Base-by-base conservation (phyloP, 2,113 vertebrate genomes). In the Rhipidura dahli region DNA sequence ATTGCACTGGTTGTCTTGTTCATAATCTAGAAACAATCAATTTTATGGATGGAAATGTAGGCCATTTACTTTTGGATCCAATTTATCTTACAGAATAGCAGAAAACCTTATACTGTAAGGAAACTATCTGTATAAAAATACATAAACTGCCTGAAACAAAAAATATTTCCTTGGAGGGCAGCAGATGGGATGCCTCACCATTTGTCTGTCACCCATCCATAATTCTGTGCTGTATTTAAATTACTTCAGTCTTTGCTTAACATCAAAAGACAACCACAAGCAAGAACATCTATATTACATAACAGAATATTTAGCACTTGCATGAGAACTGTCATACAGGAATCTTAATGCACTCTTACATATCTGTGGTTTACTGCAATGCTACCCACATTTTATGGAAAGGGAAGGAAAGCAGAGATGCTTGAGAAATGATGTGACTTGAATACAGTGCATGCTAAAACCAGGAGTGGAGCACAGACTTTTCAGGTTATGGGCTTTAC, bases 221-320 rank as follows among this genome's bases (percentile, higher is more conserved):
- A 94, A 90, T 63, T 96, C 71, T 90, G 82, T 77, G 39, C 75
- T 80, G 15, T 65, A 71, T 83, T 94, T 88, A 91, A 77, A 69
- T 44, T 70, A 17, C 44, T 93, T 90, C 79, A 88, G 26, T 59
- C 66, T 83, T 94, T 91, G 40, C 53, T 91, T 59, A 77, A 95
- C 75, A 87, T 96, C 95, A 96, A 94, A 94, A 83, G 91, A 53
- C 70, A 95, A 47, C 90, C 93, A 90, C 93, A 95, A 85, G 59
- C 75, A 93, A 90, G 90, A 86, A 72, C 75, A 87, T 92, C 82
- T 68, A 90, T 80, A 94, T 90, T 90, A 95, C 91, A 90, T 93
- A 92, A 93, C 59, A 93, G 42, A 95, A 78, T 96, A 93, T 90
- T 93, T 96, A 95, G 85, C 90, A 92, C 63, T 96, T 95, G 89